phyloP scores from a whole-genome alignment of 2,113 vertebrate species.

The Perca flavescens region DNA sequence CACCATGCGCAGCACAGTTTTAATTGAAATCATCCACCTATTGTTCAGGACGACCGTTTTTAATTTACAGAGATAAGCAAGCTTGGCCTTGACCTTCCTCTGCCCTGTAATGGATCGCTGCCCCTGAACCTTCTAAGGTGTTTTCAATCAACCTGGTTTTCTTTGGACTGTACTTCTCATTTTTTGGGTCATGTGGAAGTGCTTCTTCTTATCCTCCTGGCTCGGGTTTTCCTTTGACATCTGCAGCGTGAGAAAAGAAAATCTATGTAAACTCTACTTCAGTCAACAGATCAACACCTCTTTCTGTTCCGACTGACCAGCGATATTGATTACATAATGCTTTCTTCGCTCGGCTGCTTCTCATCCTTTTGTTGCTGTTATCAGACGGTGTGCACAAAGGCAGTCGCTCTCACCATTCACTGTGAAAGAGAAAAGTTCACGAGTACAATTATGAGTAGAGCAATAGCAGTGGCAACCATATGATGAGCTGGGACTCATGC shows the following conservation, averaged over 20 bases:
- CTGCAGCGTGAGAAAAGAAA: constrained; percentile 46
- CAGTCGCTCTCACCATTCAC: constrained; percentile 34
- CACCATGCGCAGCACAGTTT: constrained; percentile 22
- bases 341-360: constrained; percentile 68
- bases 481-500: constrained; percentile 27
- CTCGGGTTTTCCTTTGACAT: constrained; percentile 54
- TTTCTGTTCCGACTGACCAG: constrained; percentile 78
- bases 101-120: constrained; percentile 68
- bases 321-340: constrained; percentile 81
- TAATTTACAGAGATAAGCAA: constrained; percentile 81
- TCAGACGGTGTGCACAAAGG: constrained; percentile 56
- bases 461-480: constrained; percentile 23
- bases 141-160: constrained; percentile 64
- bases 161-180: constrained; percentile 39
- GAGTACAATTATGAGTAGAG: constrained; percentile 57
- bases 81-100: constrained; percentile 75
- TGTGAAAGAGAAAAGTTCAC: constrained; percentile 44
- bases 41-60: constrained; percentile 77
- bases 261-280: constrained; percentile 73
- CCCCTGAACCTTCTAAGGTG: constrained; percentile 55
- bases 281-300: constrained; percentile 76
- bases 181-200: constrained; percentile 36
- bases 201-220: constrained; percentile 40
- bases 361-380: constrained; percentile 68
- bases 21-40: constrained; percentile 80